Percentiles rank a stretch among this genome's conserved stretches.
phyloP scores from a whole-genome alignment of 2,888 invertebrate species.

The Pristionchus japonicus region DNA sequence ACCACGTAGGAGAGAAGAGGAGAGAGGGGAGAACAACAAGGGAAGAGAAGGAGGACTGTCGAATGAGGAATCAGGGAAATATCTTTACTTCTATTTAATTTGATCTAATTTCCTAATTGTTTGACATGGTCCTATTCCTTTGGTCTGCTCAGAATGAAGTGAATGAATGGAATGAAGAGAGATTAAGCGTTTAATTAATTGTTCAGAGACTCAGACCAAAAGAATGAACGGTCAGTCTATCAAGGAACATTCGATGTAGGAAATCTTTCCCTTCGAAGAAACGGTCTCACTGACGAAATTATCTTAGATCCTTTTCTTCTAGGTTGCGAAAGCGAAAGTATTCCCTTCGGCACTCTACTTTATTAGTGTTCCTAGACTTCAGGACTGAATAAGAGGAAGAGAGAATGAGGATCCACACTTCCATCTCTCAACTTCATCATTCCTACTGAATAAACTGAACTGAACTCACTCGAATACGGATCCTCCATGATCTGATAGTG shows the following conservation, averaged over 20 bases:
- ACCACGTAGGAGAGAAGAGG: not conserved
- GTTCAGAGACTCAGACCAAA: too few relatives aligned
- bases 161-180: too few relatives aligned
- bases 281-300: not conserved
- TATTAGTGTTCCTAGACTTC: not conserved
- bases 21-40: not conserved
- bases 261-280: not conserved
- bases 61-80: slow-evolving; percentile 25
- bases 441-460: not conserved
- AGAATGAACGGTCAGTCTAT: too few relatives aligned
- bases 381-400: too few relatives aligned
- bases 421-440: not conserved
- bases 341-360: not conserved
- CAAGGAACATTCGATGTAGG: not conserved
- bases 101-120: too few relatives aligned
- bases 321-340: not conserved
- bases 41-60: slow-evolving; percentile 50
- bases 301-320: not conserved
- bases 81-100: too few relatives aligned
- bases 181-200: too few relatives aligned
- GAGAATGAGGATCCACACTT: too few relatives aligned
- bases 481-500: not conserved
- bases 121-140: too few relatives aligned
- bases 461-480: slow-evolving; percentile 19
- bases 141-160: too few relatives aligned